Conservation (phyloP, 1,140 invertebrate species). For the Parasteatoda tepidariorum region DNA sequence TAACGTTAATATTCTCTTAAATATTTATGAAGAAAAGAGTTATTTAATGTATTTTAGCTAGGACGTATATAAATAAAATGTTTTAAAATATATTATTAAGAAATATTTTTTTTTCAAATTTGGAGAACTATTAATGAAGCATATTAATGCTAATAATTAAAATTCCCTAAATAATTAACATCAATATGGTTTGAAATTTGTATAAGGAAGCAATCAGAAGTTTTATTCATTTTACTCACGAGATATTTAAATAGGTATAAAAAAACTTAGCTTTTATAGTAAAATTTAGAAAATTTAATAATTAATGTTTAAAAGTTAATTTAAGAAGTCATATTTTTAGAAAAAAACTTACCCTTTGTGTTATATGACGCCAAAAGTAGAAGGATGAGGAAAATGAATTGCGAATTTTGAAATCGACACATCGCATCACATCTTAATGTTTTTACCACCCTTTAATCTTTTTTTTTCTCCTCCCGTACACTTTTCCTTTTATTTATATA, state of each 20-base stretch:
- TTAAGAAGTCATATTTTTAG: not conserved
- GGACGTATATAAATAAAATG: too few relatives aligned
- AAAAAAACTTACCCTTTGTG: slow-evolving; percentile 13
- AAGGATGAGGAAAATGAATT: slow-evolving; percentile 19
- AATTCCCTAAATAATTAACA: too few relatives aligned
- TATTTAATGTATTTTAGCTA: too few relatives aligned
- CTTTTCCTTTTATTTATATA: not conserved
- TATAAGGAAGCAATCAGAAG: too few relatives aligned
- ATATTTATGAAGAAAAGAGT: too few relatives aligned
- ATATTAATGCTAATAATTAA: too few relatives aligned
- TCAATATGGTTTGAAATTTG: too few relatives aligned
- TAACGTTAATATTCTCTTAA: too few relatives aligned
- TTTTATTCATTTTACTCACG: not conserved
- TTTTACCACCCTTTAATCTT: not conserved
- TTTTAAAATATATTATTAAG: too few relatives aligned
- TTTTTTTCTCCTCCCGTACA: not conserved
- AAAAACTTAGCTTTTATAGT: not conserved
- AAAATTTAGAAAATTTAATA: not conserved
- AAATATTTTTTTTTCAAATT: too few relatives aligned
- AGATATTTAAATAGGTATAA: not conserved
- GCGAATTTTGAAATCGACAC: not conserved
- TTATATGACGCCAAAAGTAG: slow-evolving; percentile 23
- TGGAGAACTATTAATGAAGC: too few relatives aligned
- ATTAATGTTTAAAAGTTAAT: not conserved
- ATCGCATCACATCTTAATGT: slow-evolving; percentile 34